Evolutionary conservation across 1,140 invertebrate genomes (phyloP), one percentile per base, ranked within the genome.

Genomic region (Harlomillsia oculata): DNA sequence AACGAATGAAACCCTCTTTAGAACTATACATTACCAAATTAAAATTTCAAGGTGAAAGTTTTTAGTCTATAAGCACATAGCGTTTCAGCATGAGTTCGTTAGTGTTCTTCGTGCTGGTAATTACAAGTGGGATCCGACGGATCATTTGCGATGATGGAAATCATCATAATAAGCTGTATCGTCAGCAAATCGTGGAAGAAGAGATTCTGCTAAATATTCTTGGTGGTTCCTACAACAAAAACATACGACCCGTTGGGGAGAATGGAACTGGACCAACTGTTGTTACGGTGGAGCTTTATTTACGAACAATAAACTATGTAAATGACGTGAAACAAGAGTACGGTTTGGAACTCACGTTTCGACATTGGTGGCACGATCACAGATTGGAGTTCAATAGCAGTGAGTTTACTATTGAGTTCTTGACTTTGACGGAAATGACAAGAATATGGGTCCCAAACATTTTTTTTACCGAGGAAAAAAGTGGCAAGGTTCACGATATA

Each of bases 361-460:
- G 60, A n/a, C 53, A 56, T 21, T 28, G 37, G 20, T 62, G 60
- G 60, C 8, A 28, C 8, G 60, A 62, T 32, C 43, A 26, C 4
- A n/a, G 60, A 2, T 21, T 45, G 4, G 25, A 55, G 16, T 55
- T 21, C 28, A 37, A 55, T 37, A 46, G 21, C 3, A 49, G 8
- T 6, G 26, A 29, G 20, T 0, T 1, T 13, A 45, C 23, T 20
- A 1, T 5, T 20, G 14, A 59, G 60, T 72, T 69, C 50, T 56
- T 70, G 65, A 75, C 66, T 36, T 63, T 71, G 45, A 68, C 63
- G 41, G 74, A 69, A 60, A 70, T 56, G n/a, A 66, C 71, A 23
- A 70, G 71, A 60, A 70, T 76, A 43, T 78, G 76, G 76, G 71
- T 72, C 66, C 75, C 74, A 5, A 76, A 78, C 67, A 66, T 77